These are phyloP conservation scores for Pedetes capensis DNA, from an alignment of 2,113 vertebrate genomes.

Conservation along the genomic window DNA sequence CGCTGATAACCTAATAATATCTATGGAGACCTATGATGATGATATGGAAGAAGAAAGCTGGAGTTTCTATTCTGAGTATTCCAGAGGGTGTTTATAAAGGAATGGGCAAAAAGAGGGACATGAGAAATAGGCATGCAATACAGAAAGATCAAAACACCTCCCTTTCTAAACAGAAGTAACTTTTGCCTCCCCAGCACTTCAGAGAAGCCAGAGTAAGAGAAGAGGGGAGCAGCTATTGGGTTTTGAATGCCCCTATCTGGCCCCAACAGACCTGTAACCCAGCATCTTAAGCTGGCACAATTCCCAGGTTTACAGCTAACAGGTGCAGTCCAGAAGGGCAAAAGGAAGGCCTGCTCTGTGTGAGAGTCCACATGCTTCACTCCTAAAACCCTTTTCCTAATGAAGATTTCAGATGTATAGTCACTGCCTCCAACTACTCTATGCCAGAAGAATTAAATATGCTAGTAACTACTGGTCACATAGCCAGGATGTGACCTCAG, in stretches of 20 bases:
- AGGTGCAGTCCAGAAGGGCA: constrained; percentile 50
- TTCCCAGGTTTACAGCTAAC: constrained; percentile 55
- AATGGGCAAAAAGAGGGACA: not conserved
- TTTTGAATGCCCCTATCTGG: not conserved
- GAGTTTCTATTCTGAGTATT: not conserved
- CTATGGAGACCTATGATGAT: not conserved
- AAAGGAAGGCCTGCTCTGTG: not conserved
- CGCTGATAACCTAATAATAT: not conserved
- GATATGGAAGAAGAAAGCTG: fast-evolving
- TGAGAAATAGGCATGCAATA: not conserved
- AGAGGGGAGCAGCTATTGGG: too few species aligned
- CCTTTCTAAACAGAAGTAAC: not conserved
- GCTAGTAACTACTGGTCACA: not conserved
- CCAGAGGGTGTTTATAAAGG: not conserved
- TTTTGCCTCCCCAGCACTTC: not conserved
- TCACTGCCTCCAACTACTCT: not conserved
- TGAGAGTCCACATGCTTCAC: constrained; percentile 22
- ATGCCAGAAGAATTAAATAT: constrained; percentile 38
- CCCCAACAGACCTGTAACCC: not conserved
- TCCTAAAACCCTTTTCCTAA: constrained; percentile 2
- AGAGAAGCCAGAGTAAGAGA: not conserved
- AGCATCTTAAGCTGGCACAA: not conserved
- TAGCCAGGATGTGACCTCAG: constrained; percentile 24
- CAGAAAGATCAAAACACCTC: not conserved
- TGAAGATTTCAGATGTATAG: constrained; percentile 7